These are phyloP conservation scores for Hystrix cristata DNA, from an alignment of 2,113 vertebrate species.

Conservation along the genomic window DNA sequence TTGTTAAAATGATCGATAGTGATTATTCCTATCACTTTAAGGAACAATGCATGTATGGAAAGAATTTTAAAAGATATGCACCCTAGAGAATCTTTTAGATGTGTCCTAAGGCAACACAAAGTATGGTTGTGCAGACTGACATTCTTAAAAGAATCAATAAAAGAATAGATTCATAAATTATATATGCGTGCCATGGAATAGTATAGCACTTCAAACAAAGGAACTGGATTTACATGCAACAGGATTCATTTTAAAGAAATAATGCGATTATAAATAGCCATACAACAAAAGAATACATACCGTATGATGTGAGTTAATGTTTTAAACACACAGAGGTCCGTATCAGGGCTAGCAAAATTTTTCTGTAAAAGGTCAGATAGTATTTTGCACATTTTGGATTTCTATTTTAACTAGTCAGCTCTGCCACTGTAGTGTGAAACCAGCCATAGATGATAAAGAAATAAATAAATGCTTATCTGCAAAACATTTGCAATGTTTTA, in stretches of 20 bases:
- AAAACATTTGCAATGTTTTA: background rate
- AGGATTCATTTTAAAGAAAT: background rate
- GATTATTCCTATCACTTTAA: background rate
- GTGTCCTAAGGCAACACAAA: background rate
- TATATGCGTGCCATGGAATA: background rate
- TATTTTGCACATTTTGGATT: background rate
- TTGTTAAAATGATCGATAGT: too few species aligned
- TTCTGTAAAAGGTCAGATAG: background rate
- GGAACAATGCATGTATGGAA: background rate
- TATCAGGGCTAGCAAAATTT: background rate
- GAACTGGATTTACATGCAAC: background rate
- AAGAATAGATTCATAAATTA: background rate
- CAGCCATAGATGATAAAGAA: background rate
- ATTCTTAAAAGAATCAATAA: slow-evolving; percentile 6
- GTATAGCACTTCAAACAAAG: background rate
- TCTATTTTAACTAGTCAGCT: background rate
- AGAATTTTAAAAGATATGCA: background rate
- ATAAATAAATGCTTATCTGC: slow-evolving; percentile 22
- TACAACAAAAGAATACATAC: background rate
- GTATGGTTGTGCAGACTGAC: background rate
- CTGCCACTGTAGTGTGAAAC: background rate
- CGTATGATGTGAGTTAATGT: background rate
- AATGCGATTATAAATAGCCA: background rate
- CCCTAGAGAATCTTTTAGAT: background rate
- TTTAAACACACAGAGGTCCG: background rate